Evolutionary conservation across 2,113 vertebrate species (phyloP).

Genomic region (Phainopepla nitens): DNA sequence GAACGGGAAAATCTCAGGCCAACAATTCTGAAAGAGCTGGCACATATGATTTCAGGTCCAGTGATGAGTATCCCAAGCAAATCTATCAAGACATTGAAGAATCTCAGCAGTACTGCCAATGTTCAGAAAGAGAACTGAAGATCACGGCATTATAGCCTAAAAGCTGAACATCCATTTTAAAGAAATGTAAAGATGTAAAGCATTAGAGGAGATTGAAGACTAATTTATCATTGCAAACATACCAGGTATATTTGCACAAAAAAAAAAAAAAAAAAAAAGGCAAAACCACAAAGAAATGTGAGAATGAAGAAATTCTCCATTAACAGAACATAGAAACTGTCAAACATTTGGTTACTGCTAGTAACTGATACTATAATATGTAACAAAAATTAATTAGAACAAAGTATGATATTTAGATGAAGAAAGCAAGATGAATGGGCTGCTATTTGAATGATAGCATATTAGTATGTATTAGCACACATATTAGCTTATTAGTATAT

Average conservation of each 20-base stretch:
- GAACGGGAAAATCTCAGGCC: background rate
- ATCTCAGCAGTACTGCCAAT: background rate
- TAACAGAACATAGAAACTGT: background rate
- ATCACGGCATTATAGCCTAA: background rate
- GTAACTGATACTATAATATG: background rate
- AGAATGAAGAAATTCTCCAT: background rate
- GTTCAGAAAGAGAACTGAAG: background rate
- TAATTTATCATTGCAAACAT: background rate
- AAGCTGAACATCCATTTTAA: rapidly evolving
- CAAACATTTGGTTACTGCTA: background rate
- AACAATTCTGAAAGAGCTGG: background rate
- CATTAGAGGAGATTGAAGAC: background rate
- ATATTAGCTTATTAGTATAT: background rate
- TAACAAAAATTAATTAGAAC: background rate
- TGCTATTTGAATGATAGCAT: background rate
- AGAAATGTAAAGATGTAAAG: background rate
- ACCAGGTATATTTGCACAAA: background rate
- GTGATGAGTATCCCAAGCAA: background rate
- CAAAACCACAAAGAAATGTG: background rate
- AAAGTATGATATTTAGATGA: background rate
- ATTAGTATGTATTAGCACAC: background rate
- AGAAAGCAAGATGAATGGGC: background rate
- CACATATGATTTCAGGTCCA: background rate
- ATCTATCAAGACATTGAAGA: background rate
- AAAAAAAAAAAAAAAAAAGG: background rate